These are phyloP conservation scores for Abrostola tripartita DNA, from an alignment of 2,888 invertebrate species.

Conservation along the genomic window DNA sequence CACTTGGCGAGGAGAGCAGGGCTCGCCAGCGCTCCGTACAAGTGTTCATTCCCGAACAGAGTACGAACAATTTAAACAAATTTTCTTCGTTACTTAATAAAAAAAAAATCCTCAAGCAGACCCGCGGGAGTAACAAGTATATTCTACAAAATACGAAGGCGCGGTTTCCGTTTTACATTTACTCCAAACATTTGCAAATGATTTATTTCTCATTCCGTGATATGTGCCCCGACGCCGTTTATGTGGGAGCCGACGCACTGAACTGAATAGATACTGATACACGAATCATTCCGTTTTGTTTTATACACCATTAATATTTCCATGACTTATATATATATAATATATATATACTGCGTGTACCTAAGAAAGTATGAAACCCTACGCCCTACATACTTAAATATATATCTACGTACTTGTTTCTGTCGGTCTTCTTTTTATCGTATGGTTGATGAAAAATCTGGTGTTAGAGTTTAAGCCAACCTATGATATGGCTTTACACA, in stretches of 20 bases:
- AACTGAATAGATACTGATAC: slow-evolving; percentile 43
- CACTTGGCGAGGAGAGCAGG: no score
- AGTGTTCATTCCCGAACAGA: no score
- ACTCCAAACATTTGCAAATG: background rate
- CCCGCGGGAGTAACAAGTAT: background rate
- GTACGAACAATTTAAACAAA: no score
- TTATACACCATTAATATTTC: slow-evolving; percentile 38
- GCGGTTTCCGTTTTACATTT: background rate
- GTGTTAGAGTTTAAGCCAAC: no score
- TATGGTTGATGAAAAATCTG: no score
- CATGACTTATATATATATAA: slow-evolving; percentile 7
- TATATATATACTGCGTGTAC: background rate
- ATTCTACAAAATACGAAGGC: background rate
- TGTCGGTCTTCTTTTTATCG: no score
- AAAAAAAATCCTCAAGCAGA: no score
- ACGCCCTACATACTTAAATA: background rate
- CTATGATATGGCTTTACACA: no score
- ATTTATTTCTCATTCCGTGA: slow-evolving; percentile 20
- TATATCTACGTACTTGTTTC: background rate
- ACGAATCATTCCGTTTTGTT: slow-evolving; percentile 40
- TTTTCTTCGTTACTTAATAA: no score
- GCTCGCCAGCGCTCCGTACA: no score
- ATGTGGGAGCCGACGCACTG: slow-evolving; percentile 27
- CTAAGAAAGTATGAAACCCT: background rate
- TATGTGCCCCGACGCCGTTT: slow-evolving; percentile 26